Evolutionary conservation across 2,888 invertebrate species (phyloP).

Genomic region (Lutraria lutraria): DNA sequence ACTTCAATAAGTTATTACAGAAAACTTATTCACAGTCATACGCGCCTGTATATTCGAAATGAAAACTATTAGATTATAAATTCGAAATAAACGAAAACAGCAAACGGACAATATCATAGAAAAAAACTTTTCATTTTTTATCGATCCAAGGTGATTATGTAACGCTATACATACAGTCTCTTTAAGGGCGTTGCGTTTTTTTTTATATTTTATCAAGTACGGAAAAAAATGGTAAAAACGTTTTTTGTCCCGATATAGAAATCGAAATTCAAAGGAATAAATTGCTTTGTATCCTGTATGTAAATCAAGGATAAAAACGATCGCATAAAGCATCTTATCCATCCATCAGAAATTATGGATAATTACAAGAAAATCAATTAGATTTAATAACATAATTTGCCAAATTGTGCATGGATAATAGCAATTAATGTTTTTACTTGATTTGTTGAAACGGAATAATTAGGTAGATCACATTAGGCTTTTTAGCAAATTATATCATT

Average conservation of each 20-base stretch:
- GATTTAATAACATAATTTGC: conserved; percentile 51
- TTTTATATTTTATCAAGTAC: neutral
- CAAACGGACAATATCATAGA: too few relatives aligned
- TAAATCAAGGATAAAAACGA: conserved; percentile 39
- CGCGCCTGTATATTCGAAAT: too few relatives aligned
- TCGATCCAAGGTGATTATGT: conserved; percentile 5
- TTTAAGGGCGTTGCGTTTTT: neutral
- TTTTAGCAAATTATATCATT: neutral
- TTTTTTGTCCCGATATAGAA: neutral
- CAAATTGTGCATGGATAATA: conserved; percentile 56
- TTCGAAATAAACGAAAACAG: too few relatives aligned
- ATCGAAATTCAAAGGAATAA: conserved; percentile 6
- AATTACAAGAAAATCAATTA: conserved; percentile 30
- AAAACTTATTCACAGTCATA: too few relatives aligned
- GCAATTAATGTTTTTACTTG: conserved; percentile 18
- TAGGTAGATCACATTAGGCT: neutral
- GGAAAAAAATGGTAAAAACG: neutral
- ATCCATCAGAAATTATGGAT: neutral
- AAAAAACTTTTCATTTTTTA: neutral
- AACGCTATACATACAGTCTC: neutral
- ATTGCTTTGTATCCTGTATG: neutral
- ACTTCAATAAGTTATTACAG: too few relatives aligned
- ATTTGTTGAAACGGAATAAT: conserved; percentile 26
- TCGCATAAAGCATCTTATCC: neutral
- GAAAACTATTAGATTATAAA: too few relatives aligned